Conservation (phyloP, 2,797 vertebrate genomes). For the Rhinichthys osculus region DNA sequence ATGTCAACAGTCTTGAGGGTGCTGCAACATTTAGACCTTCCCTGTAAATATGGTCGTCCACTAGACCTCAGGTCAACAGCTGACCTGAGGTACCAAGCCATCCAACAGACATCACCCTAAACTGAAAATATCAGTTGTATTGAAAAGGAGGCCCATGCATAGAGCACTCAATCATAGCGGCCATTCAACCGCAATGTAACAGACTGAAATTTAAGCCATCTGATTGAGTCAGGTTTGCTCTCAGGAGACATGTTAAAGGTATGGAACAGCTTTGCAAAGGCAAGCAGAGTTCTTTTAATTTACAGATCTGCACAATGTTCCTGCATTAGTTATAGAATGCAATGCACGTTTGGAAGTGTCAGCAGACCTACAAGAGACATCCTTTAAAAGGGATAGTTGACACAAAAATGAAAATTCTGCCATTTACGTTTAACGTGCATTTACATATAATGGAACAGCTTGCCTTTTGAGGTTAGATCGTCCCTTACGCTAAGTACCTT, state of each 20-base stretch:
- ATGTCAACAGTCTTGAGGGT: constrained; percentile 1
- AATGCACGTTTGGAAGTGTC: not conserved
- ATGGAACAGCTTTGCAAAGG: constrained; percentile 17
- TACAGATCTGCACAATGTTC: constrained; percentile 3
- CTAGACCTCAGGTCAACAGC: constrained; percentile 23
- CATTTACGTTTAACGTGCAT: not conserved
- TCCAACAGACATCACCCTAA: constrained; percentile 23
- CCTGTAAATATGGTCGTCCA: not conserved
- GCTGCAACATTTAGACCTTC: not conserved
- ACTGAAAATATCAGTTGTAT: not conserved
- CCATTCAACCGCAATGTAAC: not conserved
- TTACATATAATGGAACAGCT: not conserved
- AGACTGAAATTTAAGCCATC: constrained; percentile 21
- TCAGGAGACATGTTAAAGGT: constrained; percentile 19
- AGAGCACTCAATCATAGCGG: constrained; percentile 17
- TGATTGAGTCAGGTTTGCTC: constrained; percentile 9
- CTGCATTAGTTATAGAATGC: not conserved
- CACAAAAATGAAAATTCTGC: not conserved
- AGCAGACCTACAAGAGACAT: not conserved
- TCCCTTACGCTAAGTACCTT: no score
- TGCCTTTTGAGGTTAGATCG: no score
- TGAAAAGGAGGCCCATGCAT: not conserved
- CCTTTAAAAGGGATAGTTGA: not conserved
- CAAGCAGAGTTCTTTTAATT: constrained; percentile 15
- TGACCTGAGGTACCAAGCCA: constrained; percentile 26